phyloP scores from a whole-genome alignment of 2,888 invertebrate genomes.

The Drosophila merina region DNA sequence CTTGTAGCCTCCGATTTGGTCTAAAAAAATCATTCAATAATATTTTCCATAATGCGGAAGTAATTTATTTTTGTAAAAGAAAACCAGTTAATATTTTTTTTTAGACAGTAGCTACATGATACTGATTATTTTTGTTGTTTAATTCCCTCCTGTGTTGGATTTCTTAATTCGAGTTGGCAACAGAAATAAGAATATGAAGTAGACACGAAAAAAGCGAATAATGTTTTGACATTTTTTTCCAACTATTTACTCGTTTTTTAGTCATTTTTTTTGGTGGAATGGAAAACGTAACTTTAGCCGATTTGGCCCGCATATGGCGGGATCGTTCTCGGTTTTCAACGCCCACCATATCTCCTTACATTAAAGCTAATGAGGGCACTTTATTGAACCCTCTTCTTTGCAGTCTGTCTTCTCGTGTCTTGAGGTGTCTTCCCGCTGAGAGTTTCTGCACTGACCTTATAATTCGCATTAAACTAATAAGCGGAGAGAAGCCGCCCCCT shows the following conservation, averaged over 20 bases:
- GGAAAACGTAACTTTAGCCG: slow-evolving; percentile 34
- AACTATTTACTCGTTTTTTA: background rate
- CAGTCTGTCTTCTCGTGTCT: slow-evolving; percentile 8
- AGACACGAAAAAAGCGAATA: slow-evolving; percentile 1
- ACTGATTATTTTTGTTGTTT: background rate
- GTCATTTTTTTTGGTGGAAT: slow-evolving; percentile 20
- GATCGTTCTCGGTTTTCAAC: slow-evolving; percentile 50
- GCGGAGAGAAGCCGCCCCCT: slow-evolving; percentile 24
- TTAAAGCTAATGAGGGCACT: slow-evolving; percentile 61
- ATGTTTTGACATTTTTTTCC: slow-evolving; percentile 8
- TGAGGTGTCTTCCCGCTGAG: slow-evolving; percentile 16
- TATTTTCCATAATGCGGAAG: background rate
- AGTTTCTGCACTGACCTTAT: slow-evolving; percentile 56
- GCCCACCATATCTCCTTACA: slow-evolving; percentile 62
- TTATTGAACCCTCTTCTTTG: slow-evolving; percentile 38
- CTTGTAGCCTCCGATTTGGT: no score
- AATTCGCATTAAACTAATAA: slow-evolving; percentile 61
- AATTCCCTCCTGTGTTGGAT: background rate
- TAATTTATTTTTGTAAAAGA: background rate
- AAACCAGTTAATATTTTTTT: background rate
- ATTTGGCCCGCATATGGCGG: slow-evolving; percentile 41
- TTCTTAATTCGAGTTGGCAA: slow-evolving; percentile 13
- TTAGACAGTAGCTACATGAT: background rate
- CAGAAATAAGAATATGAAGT: slow-evolving; percentile 12
- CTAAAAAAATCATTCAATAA: background rate